Evolutionary conservation across 2,888 invertebrate genomes (phyloP), one percentile per base, ranked within the genome.

Genomic region (Lasioglossum villosulum): DNA sequence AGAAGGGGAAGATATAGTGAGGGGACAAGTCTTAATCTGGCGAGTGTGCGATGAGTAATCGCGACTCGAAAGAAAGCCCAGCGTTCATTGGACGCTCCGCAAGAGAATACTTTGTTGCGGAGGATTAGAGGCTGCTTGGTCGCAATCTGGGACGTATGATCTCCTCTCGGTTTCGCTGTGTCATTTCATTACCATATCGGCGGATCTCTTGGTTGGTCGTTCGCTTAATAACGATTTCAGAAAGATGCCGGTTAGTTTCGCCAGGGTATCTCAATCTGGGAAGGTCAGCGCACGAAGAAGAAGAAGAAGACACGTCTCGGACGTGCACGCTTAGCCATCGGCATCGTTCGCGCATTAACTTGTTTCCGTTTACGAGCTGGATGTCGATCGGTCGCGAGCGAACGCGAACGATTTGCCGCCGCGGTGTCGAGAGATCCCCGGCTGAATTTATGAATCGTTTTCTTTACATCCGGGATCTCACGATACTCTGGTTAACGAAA

Each of bases 131-230:
- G 90, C 88, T 87, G 77, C 59, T 80, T 83, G 83, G 85, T 63
- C 30, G 39, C 70, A 59, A 59, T 80, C 70, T 59, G 85, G 82
- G 82, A 84, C 85, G 86, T 86, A 72, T 81, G 80, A 86, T 80
- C 23, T 23, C 10, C 34, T 37, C 34, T 1, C 37, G 72, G 83
- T 75, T 78, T 80, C 68, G 80, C 80, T 23, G 79, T 83, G 88
- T 80, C 52, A 78, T 83, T 85, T 86, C 86, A 88, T 91, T 92
- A 90, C 90, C 92, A 87, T 86, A 84, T 92, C 91, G 89, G 84
- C 90, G 56, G 88, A 90, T 91, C 90, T 91, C 88, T 82, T 77
- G 19, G 73, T 48, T 23, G 66, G 71, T 45, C 78, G 42, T 39
- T 27, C 76, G 59, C 68, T 74, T 78, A 78, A 74, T 75, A 80